Conservation (phyloP, 2,113 vertebrate genomes). For the Arothron firmamentum region DNA sequence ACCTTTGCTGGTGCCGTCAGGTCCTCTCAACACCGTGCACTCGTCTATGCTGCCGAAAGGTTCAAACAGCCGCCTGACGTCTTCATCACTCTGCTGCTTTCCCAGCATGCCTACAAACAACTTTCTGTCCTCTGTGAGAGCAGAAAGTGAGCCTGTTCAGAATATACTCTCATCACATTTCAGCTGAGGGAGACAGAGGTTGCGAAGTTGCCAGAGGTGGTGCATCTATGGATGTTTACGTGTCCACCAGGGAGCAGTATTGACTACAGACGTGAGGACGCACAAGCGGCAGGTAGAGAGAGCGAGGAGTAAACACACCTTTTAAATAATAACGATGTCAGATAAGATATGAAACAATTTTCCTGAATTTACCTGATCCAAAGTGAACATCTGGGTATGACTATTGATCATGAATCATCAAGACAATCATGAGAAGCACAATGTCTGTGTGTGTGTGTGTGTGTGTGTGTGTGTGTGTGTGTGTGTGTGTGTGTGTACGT, state of each 20-base stretch:
- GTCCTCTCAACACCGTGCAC: constrained; percentile 88
- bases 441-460: neutral
- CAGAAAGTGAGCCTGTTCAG: constrained; percentile 6
- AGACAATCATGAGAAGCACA: constrained; percentile 18
- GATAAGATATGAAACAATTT: no score
- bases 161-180: neutral
- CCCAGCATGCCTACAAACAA: constrained; percentile 94
- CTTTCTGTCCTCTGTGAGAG: constrained; percentile 85
- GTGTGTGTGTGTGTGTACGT: neutral
- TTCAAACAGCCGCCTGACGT: constrained; percentile 89
- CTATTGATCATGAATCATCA: constrained; percentile 49
- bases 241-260: constrained; percentile 63
- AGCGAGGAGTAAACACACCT: neutral
- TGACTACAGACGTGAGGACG: constrained; percentile 21
- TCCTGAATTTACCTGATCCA: no score
- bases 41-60: constrained; percentile 89
- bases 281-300: neutral
- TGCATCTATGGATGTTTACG: neutral
- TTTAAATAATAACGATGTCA: no score
- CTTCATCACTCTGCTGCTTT: constrained; percentile 91
- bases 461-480: constrained; percentile 19
- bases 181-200: neutral
- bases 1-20: constrained; percentile 92
- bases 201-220: neutral
- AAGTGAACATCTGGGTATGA: constrained; percentile 7